Evolutionary conservation across 2,797 vertebrate species (phyloP).

Genomic region (Diplodus sargus): DNA sequence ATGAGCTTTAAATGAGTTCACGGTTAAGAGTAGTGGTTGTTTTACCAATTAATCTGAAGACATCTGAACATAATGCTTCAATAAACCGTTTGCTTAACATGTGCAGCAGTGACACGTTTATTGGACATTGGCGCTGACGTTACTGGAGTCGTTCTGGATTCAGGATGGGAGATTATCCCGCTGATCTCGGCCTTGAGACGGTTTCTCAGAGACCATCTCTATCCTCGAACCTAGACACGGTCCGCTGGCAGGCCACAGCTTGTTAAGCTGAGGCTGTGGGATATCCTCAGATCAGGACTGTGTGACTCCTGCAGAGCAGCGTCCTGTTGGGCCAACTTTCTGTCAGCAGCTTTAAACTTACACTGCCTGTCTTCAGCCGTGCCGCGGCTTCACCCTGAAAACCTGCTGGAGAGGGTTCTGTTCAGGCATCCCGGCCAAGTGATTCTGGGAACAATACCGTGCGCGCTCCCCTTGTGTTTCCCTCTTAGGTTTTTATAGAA

Average conservation of each 20-base stretch:
- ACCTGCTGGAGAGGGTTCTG: slow-evolving; percentile 6
- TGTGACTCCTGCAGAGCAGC: slow-evolving; percentile 45
- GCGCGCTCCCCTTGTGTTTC: slow-evolving; percentile 13
- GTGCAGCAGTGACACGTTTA: slow-evolving; percentile 45
- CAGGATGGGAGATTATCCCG: slow-evolving; percentile 25
- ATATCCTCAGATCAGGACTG: slow-evolving; percentile 28
- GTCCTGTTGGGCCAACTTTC: slow-evolving; percentile 53
- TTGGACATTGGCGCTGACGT: slow-evolving; percentile 36
- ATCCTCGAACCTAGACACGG: slow-evolving; percentile 31
- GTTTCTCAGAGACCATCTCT: slow-evolving; percentile 40
- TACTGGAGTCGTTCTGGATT: slow-evolving; percentile 31
- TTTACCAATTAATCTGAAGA: background rate
- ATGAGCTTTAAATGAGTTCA: background rate
- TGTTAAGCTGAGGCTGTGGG: slow-evolving; percentile 48
- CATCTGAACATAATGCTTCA: background rate
- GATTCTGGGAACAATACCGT: slow-evolving; percentile 21
- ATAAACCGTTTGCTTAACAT: slow-evolving; percentile 8
- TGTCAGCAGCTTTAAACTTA: slow-evolving; percentile 62
- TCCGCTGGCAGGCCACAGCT: slow-evolving; percentile 33
- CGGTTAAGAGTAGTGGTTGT: background rate
- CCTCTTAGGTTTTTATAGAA: slow-evolving; percentile 12
- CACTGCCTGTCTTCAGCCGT: slow-evolving; percentile 36
- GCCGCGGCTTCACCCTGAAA: slow-evolving; percentile 40
- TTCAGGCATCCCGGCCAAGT: slow-evolving; percentile 18
- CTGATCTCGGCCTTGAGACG: slow-evolving; percentile 52